Conservation (phyloP, 2,113 vertebrate genomes). For the Thamnaconus septentrionalis region DNA sequence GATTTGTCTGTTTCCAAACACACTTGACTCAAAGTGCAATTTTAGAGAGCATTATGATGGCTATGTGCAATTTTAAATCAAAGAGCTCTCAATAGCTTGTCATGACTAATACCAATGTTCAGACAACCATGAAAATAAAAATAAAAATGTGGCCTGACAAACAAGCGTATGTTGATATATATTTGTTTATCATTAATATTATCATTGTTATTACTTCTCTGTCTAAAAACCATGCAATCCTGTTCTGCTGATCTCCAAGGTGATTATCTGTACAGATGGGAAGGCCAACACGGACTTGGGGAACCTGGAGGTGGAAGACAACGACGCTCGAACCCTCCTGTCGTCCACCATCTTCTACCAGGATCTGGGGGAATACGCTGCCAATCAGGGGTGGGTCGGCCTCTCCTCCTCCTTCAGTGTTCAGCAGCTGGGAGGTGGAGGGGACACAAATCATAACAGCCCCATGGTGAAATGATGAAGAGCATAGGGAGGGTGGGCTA, state of each 20-base stretch:
- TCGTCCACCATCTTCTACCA: slow-evolving; percentile 78
- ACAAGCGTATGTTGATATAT: not conserved
- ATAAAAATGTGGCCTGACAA: no score
- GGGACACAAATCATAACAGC: no score
- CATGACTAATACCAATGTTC: no score
- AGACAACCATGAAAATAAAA: no score
- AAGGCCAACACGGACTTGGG: slow-evolving; percentile 78
- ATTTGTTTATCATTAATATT: not conserved
- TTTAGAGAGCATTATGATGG: no score
- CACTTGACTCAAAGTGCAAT: no score
- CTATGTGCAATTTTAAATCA: no score
- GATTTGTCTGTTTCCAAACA: not conserved
- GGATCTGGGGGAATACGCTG: slow-evolving; percentile 72
- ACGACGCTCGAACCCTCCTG: slow-evolving; percentile 53
- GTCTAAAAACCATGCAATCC: no score
- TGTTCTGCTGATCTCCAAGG: slow-evolving; percentile 61
- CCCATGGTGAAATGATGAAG: not conserved
- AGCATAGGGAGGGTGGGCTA: not conserved
- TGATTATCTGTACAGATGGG: slow-evolving; percentile 80
- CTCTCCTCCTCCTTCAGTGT: not conserved
- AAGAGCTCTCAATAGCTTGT: no score
- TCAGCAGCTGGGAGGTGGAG: no score
- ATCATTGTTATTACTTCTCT: slow-evolving; percentile 12
- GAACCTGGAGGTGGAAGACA: slow-evolving; percentile 70
- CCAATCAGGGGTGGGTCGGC: slow-evolving; percentile 62